Evolutionary conservation across 1,140 invertebrate genomes (phyloP), one percentile per base, ranked within the genome.

Genomic region (Pristionchus pacificus): DNA sequence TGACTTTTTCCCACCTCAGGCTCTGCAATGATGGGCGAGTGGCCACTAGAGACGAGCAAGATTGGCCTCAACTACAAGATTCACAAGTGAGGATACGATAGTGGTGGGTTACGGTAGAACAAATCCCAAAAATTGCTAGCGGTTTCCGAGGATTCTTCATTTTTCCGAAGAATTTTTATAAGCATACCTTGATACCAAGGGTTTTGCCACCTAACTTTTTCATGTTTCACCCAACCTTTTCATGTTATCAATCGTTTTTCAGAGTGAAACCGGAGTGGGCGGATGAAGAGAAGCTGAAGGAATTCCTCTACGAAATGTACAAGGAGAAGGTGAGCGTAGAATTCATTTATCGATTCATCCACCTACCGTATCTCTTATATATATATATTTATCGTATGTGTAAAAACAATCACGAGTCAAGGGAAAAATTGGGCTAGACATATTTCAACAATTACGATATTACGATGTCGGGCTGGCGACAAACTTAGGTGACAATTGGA

Each of bases 251-350:
- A 49, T 49, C 6, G 38, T 49, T 69, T 1, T 63, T 68, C 25
- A 75, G 69, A 49, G 72, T 77, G 0, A 62, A 65, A n/a, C 72
- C 72, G 2, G 71, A 77, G 29, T 79, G 74, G 79, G 25, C 65
- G 0, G 73, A 82, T 71, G 79, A 80, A 49, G 67, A 70, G 2
- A 64, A 70, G 1, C 70, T 82, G 59, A 77, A 77, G 63, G 71
- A 77, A 32, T 83, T 79, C 74, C 69, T 82, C 2, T 82, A 83
- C 58, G 69, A 77, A 32, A 65, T 71, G 31, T 82, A 83, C 61
- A 73, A 58, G 63, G 74, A 76, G 19, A 80, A 80, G 74, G 78
- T 79, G 49, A 60, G 49, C 62, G 2, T n/a, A n/a, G 38, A 19
- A 30, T 70, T n/a, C 15, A 28, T 72, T n/a, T 55, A 75, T 19